phyloP scores from a whole-genome alignment of 1,140 invertebrate genomes.

The Sitobion miscanthi region DNA sequence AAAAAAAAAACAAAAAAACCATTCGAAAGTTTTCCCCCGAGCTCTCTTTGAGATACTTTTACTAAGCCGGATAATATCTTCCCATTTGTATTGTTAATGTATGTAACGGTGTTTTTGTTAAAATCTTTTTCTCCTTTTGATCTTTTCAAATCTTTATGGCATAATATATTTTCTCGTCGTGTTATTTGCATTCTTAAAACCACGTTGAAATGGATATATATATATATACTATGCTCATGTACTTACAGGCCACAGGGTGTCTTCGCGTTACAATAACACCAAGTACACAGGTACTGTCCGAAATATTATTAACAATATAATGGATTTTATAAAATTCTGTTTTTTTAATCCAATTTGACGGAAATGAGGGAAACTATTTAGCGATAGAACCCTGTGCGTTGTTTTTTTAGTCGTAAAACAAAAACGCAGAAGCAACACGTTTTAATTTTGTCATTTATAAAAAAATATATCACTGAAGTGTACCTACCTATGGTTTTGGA shows the following conservation, averaged over 20 bases:
- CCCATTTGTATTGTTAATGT: slow-evolving; percentile 10
- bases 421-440: not conserved
- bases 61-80: slow-evolving; percentile 28
- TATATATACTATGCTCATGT: not conserved
- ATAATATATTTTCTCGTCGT: not conserved
- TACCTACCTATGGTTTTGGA: not conserved
- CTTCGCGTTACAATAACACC: not conserved
- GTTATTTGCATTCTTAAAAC: not conserved
- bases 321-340: not conserved
- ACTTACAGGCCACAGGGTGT: not conserved
- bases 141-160: not conserved
- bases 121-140: not conserved
- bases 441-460: not conserved
- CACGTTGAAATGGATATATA: not conserved
- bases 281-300: not conserved
- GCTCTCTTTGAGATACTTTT: slow-evolving; percentile 10
- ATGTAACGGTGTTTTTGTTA: not conserved
- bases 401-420: not conserved
- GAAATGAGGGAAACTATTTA: not conserved
- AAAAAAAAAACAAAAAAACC: not conserved
- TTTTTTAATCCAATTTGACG: no score
- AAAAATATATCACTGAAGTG: not conserved
- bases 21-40: not conserved
- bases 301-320: not conserved
- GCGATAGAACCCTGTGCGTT: rapidly evolving